Conservation (phyloP, 2,888 invertebrate species). For the Eilema griseolum region DNA sequence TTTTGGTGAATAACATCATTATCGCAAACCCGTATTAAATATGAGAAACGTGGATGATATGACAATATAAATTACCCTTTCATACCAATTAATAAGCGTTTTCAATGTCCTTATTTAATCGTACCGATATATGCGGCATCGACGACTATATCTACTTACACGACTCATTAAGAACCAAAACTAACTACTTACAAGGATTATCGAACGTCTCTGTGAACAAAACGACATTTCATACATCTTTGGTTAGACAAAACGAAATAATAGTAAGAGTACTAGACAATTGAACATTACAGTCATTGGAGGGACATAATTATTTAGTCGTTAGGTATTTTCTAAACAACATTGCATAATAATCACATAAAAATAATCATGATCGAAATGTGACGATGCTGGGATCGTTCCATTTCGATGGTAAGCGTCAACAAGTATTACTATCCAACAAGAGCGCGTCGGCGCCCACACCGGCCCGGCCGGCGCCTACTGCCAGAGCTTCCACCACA, state of each 20-base stretch:
- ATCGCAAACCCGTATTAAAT: conserved; percentile 87
- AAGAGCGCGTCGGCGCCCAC: conserved; percentile 51
- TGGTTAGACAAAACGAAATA: conserved; percentile 84
- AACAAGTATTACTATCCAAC: conserved; percentile 83
- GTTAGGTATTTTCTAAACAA: conserved; percentile 84
- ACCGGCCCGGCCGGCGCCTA: conserved; percentile 58
- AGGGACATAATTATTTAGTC: conserved; percentile 84
- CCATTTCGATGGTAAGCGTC: conserved; percentile 84
- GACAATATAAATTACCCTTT: conserved; percentile 88
- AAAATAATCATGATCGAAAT: conserved; percentile 82
- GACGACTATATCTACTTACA: conserved; percentile 83
- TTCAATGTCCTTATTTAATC: conserved; percentile 86
- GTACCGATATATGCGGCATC: conserved; percentile 77
- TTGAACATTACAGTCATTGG: conserved; percentile 84
- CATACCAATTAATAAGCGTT: conserved; percentile 88
- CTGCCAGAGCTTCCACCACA: conserved; percentile 95
- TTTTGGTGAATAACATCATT: conserved; percentile 87
- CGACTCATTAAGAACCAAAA: conserved; percentile 82
- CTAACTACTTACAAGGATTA: conserved; percentile 83
- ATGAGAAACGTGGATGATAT: conserved; percentile 87
- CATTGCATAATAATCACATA: conserved; percentile 84
- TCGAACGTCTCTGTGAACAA: conserved; percentile 76
- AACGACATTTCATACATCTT: conserved; percentile 79
- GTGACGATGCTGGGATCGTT: conserved; percentile 77
- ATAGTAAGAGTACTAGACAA: conserved; percentile 82